Conservation (phyloP, 2,797 vertebrate genomes). For the Pantherophis alleghaniensis region DNA sequence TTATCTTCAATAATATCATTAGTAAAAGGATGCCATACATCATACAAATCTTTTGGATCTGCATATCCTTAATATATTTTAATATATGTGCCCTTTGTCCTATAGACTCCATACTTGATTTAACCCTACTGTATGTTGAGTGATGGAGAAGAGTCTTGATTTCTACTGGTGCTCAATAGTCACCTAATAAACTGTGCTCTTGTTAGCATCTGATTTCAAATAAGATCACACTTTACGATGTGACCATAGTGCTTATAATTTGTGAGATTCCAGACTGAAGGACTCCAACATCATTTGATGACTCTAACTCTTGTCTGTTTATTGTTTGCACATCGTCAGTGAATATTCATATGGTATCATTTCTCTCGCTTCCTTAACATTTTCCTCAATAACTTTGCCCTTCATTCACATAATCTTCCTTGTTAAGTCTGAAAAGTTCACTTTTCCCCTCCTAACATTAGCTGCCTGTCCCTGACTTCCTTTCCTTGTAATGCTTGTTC, state of each 20-base stretch:
- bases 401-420: background rate
- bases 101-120: background rate
- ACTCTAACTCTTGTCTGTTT: background rate
- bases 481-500: background rate
- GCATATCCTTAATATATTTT: background rate
- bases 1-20: background rate
- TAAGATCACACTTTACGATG: background rate
- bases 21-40: background rate
- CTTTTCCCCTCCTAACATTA: background rate
- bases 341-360: background rate
- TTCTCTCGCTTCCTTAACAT: background rate
- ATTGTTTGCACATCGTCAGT: background rate
- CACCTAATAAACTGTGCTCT: background rate
- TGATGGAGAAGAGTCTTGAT: background rate
- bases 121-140: background rate
- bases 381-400: background rate
- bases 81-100: background rate
- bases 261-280: background rate
- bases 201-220: background rate
- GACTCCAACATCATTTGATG: background rate
- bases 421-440: background rate
- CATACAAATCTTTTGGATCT: background rate
- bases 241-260: background rate
- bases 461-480: background rate
- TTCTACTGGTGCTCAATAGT: background rate